Base-by-base conservation (phyloP, 1,140 invertebrate genomes). In the Babylonia areolata region DNA sequence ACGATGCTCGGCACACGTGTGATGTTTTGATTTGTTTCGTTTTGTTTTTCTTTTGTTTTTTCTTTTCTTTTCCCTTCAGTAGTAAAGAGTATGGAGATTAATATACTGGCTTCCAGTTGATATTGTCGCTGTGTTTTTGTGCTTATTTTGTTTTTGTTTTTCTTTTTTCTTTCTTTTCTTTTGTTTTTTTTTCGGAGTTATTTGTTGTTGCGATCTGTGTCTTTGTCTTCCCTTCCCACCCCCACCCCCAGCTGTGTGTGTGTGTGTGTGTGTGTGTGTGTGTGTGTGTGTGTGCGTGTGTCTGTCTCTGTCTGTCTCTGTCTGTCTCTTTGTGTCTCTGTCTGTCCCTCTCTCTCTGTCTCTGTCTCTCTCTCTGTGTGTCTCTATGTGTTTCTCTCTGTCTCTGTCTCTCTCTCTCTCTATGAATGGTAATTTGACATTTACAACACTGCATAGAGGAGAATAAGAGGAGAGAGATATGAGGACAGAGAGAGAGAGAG, bases 331-430 rank as follows among this genome's bases (percentile, higher is more conserved):
- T 73, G 3, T 73, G 6, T 64, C 20, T 64, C 58, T 64, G 6
- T 64, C n/a, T 73, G n/a, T 73, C 6, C 35, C 9, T 73, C 71
- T 73, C n/a, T 73, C 33, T 73, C n/a, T 33, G n/a, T 73, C n/a
- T 73, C 31, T 73, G 2, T 73, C 71, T 35, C 2, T 73, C 31
- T 73, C 31, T 73, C n/a, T 73, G 33, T 73, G 28, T 73, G 28
- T 73, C n/a, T 73, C n/a, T 73, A 6, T 73, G n/a, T 73, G 28
- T 73, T 6, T 73, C n/a, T 73, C n/a, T 73, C n/a, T 73, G n/a
- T 73, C n/a, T 73, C n/a, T 73, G n/a, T 73, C n/a, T 73, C n/a
- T 73, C n/a, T 73, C n/a, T 73, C n/a, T 73, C n/a, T 73, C n/a
- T 73, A 6, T 73, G 28, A 31, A 17, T 73, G 28, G 6, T 6